phyloP scores from a whole-genome alignment of 2,113 vertebrate species.

The Spea bombifrons region DNA sequence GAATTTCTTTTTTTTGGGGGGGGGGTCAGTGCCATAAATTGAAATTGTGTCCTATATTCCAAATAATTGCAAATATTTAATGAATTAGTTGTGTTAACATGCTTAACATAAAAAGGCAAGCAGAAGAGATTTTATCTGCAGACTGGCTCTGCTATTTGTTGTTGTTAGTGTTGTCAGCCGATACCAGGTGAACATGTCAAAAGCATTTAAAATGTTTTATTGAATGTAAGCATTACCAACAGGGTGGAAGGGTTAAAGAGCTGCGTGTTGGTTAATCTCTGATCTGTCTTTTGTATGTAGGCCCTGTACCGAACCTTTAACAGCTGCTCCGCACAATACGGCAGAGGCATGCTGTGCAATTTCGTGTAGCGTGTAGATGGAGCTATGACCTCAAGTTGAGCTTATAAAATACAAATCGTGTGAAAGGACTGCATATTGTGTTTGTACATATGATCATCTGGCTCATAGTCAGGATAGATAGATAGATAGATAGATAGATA shows the following conservation, averaged over 20 bases:
- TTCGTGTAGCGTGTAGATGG: constrained; percentile 48
- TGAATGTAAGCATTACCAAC: constrained; percentile 40
- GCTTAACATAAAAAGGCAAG: too few species aligned
- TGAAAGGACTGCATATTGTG: constrained; percentile 26
- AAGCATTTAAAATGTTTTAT: constrained; percentile 40
- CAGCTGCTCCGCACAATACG: constrained; percentile 40
- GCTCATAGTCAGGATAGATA: constrained; percentile 6
- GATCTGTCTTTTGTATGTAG: constrained; percentile 43
- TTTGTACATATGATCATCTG: constrained; percentile 15
- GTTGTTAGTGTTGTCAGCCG: constrained; percentile 21
- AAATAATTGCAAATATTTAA: too few species aligned
- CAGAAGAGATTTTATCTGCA: too few species aligned
- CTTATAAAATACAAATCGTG: constrained; percentile 35
- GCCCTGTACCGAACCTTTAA: constrained; percentile 41
- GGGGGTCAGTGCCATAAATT: too few species aligned
- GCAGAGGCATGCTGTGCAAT: constrained; percentile 44
- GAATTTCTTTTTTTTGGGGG: too few species aligned
- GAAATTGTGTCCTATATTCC: too few species aligned
- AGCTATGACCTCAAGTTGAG: constrained; percentile 47
- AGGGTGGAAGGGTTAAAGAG: constrained; percentile 41
- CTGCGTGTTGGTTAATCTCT: constrained; percentile 36
- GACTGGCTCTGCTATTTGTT: background rate
- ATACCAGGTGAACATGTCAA: constrained; percentile 34
- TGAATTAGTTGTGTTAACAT: too few species aligned
- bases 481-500: background rate